These are phyloP conservation scores for Prenolepis imparis DNA, from an alignment of 2,888 invertebrate species.

Conservation along the genomic window DNA sequence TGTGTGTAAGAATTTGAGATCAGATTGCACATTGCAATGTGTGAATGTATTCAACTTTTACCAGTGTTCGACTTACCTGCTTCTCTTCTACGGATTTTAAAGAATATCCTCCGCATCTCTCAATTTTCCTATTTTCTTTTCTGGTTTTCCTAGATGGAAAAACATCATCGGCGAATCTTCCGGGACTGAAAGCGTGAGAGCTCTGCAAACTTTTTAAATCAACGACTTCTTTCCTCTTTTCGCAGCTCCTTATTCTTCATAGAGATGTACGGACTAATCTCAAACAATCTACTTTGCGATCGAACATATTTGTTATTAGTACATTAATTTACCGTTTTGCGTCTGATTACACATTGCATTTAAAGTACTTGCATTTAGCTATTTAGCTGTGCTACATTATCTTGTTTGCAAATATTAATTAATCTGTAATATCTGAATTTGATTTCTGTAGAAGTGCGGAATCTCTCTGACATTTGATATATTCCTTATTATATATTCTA, in stretches of 20 bases:
- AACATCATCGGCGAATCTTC: slow-evolving; percentile 66
- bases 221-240: slow-evolving; percentile 53
- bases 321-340: slow-evolving; percentile 63
- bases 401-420: not conserved
- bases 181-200: slow-evolving; percentile 64
- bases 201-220: slow-evolving; percentile 77
- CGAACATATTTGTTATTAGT: slow-evolving; percentile 69
- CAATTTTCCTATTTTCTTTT: slow-evolving; percentile 51
- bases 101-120: slow-evolving; percentile 44
- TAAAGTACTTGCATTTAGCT: not conserved
- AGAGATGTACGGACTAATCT: slow-evolving; percentile 48
- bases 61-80: not conserved
- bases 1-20: slow-evolving; percentile 13
- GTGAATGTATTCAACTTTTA: not conserved
- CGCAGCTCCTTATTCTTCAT: slow-evolving; percentile 38
- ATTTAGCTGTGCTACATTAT: not conserved
- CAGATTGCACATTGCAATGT: not conserved
- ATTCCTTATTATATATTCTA: not conserved
- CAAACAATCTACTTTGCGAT: slow-evolving; percentile 69
- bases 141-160: slow-evolving; percentile 74
- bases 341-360: slow-evolving; percentile 20
- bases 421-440: slow-evolving; percentile 17
- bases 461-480: not conserved
- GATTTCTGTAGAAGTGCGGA: not conserved
- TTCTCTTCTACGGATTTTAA: slow-evolving; percentile 55